Evolutionary conservation across 2,113 vertebrate genomes (phyloP).

Genomic region (Spilogale gracilis): DNA sequence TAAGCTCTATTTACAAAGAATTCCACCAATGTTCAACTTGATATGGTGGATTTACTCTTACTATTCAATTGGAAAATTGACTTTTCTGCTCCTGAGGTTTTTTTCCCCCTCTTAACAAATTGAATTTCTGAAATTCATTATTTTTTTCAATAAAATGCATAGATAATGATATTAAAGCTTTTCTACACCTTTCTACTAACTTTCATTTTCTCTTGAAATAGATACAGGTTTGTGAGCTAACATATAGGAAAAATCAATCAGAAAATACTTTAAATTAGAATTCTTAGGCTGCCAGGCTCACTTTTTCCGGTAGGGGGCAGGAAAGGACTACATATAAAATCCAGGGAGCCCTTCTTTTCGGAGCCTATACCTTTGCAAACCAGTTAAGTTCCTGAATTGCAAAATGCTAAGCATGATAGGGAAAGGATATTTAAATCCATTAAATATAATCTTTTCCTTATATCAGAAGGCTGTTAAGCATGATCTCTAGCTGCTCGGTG

Average conservation of each 20-base stretch:
- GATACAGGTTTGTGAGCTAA: neutral
- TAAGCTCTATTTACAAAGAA: constrained; percentile 67
- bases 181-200: neutral
- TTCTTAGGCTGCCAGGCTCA: constrained; percentile 61
- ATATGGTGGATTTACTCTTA: constrained; percentile 66
- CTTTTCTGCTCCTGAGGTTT: constrained; percentile 17
- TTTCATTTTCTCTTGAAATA: constrained; percentile 57
- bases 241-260: constrained; percentile 7
- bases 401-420: constrained; percentile 82
- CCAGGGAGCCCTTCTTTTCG: neutral
- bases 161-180: constrained; percentile 41
- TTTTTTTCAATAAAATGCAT: constrained; percentile 67
- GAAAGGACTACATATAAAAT: constrained; percentile 87
- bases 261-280: constrained; percentile 60
- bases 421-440: constrained; percentile 77
- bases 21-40: constrained; percentile 54
- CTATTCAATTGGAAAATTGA: constrained; percentile 55
- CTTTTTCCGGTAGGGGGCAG: constrained; percentile 90
- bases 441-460: constrained; percentile 82
- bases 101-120: constrained; percentile 12
- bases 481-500: constrained; percentile 80
- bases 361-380: constrained; percentile 60
- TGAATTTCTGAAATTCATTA: constrained; percentile 60
- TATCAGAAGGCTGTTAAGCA: constrained; percentile 85
- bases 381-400: constrained; percentile 66